Percentiles rank a stretch among this genome's conserved stretches.
phyloP scores from a whole-genome alignment of 2,797 vertebrate genomes.

The Tiaroga cobitis region DNA sequence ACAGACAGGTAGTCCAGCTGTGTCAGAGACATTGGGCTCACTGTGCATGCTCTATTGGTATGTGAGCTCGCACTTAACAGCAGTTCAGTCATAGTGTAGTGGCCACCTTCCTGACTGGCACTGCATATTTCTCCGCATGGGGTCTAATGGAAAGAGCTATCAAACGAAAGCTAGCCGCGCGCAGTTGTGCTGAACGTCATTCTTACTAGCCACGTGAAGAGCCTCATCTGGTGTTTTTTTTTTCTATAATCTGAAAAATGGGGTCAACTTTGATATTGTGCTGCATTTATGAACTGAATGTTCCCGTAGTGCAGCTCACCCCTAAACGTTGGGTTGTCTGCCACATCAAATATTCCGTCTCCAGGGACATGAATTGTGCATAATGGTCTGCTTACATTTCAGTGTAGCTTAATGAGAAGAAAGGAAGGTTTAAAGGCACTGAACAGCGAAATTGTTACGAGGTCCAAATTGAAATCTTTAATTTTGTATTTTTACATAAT shows the following conservation, averaged over 20 bases:
- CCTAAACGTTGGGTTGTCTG: constrained; percentile 49
- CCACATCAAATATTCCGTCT: constrained; percentile 40
- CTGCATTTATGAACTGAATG: constrained; percentile 43
- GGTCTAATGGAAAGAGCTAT: constrained; percentile 26
- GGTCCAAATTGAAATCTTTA: constrained; percentile 5
- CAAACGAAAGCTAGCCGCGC: neutral
- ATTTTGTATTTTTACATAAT: constrained; percentile 12
- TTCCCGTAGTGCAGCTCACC: constrained; percentile 49
- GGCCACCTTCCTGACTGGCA: constrained; percentile 21
- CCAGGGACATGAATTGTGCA: constrained; percentile 53
- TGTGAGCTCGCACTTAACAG: constrained; percentile 28
- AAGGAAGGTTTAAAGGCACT: constrained; percentile 55
- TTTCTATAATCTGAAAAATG: constrained; percentile 44
- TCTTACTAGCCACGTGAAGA: constrained; percentile 2
- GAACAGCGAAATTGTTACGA: constrained; percentile 40
- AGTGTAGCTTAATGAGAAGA: constrained; percentile 54
- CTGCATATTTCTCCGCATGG: constrained; percentile 9
- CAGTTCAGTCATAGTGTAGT: constrained; percentile 22
- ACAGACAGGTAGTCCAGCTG: constrained; percentile 37
- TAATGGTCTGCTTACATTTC: constrained; percentile 64
- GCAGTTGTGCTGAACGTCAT: constrained; percentile 10
- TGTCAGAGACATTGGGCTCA: constrained; percentile 40
- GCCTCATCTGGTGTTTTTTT: constrained; percentile 41
- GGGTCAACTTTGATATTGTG: constrained; percentile 34
- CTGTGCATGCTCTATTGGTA: constrained; percentile 19